phyloP scores from a whole-genome alignment of 2,113 vertebrate species.

The Strigops habroptila region DNA sequence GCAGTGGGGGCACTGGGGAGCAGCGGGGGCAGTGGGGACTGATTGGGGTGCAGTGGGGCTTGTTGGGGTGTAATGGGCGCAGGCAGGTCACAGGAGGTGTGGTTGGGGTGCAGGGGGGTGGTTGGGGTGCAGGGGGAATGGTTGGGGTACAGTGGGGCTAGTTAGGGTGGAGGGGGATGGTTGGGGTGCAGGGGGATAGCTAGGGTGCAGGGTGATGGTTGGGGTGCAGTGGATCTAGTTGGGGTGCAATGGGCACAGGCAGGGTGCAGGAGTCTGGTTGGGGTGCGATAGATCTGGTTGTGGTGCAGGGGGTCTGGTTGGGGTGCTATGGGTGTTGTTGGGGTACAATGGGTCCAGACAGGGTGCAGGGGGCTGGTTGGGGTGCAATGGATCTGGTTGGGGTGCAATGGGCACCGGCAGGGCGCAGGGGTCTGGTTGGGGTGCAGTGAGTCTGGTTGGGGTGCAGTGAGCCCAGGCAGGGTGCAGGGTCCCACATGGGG shows the following conservation, averaged over 20 bases:
- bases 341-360: background rate
- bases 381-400: background rate
- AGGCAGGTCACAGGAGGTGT: too few species aligned
- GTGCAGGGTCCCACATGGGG: too few species aligned
- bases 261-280: accelerated
- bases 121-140: too few species aligned
- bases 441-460: background rate
- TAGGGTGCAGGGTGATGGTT: background rate
- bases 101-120: background rate
- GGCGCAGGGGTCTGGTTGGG: too few species aligned
- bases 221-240: background rate
- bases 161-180: accelerated
- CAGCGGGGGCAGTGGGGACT: background rate
- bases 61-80: background rate
- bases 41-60: background rate
- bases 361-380: background rate
- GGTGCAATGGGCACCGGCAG: too few species aligned
- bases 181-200: background rate
- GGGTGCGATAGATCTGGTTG: background rate
- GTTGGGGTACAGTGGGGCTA: accelerated
- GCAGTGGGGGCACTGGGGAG: accelerated
- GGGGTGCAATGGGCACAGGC: too few species aligned
- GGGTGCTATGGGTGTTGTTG: background rate
- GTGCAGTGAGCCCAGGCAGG: too few species aligned
- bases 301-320: too few species aligned